phyloP scores from a whole-genome alignment of 2,888 invertebrate genomes.

The Rutpela maculata region DNA sequence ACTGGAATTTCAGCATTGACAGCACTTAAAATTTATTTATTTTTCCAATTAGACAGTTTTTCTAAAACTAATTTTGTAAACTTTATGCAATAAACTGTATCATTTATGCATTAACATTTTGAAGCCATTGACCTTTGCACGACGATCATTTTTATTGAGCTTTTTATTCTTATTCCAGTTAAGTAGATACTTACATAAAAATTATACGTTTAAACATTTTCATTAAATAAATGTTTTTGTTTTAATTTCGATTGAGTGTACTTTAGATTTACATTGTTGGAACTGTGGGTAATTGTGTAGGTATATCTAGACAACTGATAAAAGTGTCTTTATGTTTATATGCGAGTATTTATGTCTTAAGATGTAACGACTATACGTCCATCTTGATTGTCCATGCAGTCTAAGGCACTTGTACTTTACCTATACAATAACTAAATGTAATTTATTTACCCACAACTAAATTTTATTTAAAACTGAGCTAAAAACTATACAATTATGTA shows the following conservation, averaged over 20 bases:
- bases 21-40: not conserved
- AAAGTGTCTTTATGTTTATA: too few relatives aligned
- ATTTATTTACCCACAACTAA: constrained; percentile 11
- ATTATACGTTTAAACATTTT: too few relatives aligned
- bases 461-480: constrained; percentile 1
- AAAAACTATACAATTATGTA: constrained; percentile 30
- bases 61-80: not conserved
- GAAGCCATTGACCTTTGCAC: not conserved
- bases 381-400: not conserved
- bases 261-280: too few relatives aligned
- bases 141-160: not conserved
- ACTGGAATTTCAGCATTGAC: not conserved
- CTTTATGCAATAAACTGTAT: not conserved
- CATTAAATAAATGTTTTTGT: too few relatives aligned
- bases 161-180: too few relatives aligned
- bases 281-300: too few relatives aligned
- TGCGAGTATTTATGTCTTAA: not conserved
- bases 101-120: not conserved
- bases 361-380: not conserved
- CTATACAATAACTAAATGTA: not conserved
- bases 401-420: not conserved
- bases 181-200: too few relatives aligned
- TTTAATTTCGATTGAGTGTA: too few relatives aligned
- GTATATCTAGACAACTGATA: too few relatives aligned
- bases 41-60: not conserved